Conservation (phyloP, 2,113 vertebrate species). For the Amia ocellicauda region DNA sequence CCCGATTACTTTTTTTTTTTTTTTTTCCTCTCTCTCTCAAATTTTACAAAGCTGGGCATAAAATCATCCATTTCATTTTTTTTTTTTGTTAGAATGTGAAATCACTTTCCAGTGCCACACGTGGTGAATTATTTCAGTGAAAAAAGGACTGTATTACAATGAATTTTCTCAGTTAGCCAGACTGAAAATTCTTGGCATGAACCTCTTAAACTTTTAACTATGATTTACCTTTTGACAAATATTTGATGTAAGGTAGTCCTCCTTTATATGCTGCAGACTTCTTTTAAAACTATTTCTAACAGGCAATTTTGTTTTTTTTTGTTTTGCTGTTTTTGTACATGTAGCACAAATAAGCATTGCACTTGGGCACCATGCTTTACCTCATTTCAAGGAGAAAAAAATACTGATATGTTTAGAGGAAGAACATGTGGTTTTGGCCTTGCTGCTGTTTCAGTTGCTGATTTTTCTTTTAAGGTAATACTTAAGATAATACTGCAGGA, state of each 20-base stretch:
- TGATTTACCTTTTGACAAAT: slow-evolving; percentile 15
- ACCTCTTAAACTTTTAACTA: slow-evolving; percentile 33
- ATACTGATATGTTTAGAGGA: slow-evolving; percentile 61
- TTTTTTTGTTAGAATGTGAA: slow-evolving; percentile 54
- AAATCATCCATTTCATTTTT: slow-evolving; percentile 5
- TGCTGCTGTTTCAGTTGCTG: slow-evolving; percentile 81
- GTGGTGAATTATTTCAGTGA: slow-evolving; percentile 26
- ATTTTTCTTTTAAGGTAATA: slow-evolving; percentile 59
- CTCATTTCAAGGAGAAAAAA: slow-evolving; percentile 83
- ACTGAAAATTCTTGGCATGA: slow-evolving; percentile 50
- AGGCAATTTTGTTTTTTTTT: slow-evolving; percentile 32
- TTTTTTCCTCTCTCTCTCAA: neutral
- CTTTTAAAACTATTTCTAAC: slow-evolving; percentile 51
- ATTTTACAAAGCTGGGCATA: neutral
- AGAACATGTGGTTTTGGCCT: slow-evolving; percentile 71
- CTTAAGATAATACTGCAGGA: slow-evolving; percentile 42
- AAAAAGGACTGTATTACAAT: slow-evolving; percentile 40
- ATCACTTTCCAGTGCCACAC: slow-evolving; percentile 52
- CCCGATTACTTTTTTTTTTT: slow-evolving; percentile 40
- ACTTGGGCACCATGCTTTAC: slow-evolving; percentile 90
- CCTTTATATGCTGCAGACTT: slow-evolving; percentile 63
- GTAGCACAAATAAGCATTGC: slow-evolving; percentile 91
- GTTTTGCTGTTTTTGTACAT: slow-evolving; percentile 69
- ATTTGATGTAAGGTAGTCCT: slow-evolving; percentile 47
- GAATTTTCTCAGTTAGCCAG: slow-evolving; percentile 47